These are phyloP conservation scores for Ostrea denselamellosa DNA, from an alignment of 1,140 invertebrate genomes.

Conservation along the genomic window DNA sequence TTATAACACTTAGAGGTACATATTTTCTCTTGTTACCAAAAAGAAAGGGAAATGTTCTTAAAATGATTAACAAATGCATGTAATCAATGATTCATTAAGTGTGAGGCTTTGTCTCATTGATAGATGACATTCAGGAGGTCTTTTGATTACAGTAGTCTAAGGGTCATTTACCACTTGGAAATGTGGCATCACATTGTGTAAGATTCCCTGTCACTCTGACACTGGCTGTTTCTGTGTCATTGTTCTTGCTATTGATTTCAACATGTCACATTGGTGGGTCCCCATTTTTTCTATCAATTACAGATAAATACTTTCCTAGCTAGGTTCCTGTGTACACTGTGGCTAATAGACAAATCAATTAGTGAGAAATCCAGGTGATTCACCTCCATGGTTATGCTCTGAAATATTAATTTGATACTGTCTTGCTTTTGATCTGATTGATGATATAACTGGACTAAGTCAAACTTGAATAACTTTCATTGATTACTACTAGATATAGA, in stretches of 20 bases:
- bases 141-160: neutral
- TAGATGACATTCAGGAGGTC: no score
- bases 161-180: neutral
- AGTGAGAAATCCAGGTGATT: constrained; percentile 7
- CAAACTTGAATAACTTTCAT: no score
- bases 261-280: neutral
- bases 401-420: neutral
- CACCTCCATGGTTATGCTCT: neutral
- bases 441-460: neutral
- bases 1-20: no score
- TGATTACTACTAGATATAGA: no score
- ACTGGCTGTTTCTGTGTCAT: neutral
- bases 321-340: constrained; percentile 3
- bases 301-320: constrained; percentile 10
- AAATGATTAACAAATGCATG: no score
- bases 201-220: neutral
- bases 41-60: no score
- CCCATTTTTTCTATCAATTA: neutral
- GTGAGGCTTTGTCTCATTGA: no score
- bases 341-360: constrained; percentile 25
- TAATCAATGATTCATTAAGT: no score
- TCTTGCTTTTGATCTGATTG: neutral
- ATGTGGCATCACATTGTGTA: neutral
- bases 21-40: no score
- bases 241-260: neutral